Percentiles rank a stretch among this genome's conserved stretches.
Evolutionary conservation across 2,113 vertebrate species (phyloP).

Genomic region (Myrmecobius fasciatus): DNA sequence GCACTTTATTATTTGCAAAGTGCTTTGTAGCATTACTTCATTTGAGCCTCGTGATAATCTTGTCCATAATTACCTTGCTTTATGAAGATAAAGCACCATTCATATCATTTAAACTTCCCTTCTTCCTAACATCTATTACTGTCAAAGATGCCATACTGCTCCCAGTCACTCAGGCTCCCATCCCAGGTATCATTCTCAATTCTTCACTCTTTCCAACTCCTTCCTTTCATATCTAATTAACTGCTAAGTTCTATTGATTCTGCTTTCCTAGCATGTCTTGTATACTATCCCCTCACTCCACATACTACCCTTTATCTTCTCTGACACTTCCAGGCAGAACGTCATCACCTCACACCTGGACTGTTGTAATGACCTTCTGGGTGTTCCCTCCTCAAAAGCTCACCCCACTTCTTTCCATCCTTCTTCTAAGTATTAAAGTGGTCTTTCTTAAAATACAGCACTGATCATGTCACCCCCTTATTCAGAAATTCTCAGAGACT

Average conservation of each 20-base stretch:
- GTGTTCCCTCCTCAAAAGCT: neutral
- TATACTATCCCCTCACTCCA: neutral
- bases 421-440: neutral
- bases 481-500: neutral
- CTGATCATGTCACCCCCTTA: neutral
- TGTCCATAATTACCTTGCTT: neutral
- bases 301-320: neutral
- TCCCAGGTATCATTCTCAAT: neutral
- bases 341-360: neutral
- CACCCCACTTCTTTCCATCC: neutral
- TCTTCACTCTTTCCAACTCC: neutral
- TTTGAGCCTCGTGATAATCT: neutral
- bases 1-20: neutral
- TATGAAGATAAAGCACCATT: neutral
- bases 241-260: neutral
- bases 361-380: neutral
- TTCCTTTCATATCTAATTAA: neutral
- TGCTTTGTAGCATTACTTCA: constrained; percentile 1
- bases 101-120: neutral
- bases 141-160: neutral
- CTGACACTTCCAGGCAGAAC: neutral
- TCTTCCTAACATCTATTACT: neutral
- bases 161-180: neutral
- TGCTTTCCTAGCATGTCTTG: neutral
- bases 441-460: neutral